A percentile compares a stretch with the other conserved stretches of the same genome.
These are phyloP conservation scores for Cossypha caffra DNA, from an alignment of 2,797 vertebrate genomes.

Conservation along the genomic window DNA sequence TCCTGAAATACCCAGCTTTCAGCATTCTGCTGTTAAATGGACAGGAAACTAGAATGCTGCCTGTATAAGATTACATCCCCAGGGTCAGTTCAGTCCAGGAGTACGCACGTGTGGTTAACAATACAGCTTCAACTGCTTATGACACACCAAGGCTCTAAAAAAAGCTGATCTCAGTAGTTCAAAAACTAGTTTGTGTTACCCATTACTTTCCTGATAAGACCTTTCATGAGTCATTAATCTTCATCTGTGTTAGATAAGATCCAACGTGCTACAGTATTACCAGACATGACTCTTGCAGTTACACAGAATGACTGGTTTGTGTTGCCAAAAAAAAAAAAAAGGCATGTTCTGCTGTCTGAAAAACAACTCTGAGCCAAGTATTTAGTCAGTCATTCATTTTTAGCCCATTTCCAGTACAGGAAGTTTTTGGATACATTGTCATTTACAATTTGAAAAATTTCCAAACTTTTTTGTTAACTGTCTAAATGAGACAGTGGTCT, in stretches of 20 bases:
- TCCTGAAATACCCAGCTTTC: neutral
- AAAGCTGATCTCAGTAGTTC: constrained; percentile 39
- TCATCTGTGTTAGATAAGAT: constrained; percentile 42
- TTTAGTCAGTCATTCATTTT: constrained; percentile 44
- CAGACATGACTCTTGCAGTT: neutral
- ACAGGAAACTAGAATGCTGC: constrained; percentile 20
- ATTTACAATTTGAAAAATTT: constrained; percentile 29
- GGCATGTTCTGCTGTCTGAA: neutral
- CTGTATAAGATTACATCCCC: constrained; percentile 24
- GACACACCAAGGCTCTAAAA: constrained; percentile 8
- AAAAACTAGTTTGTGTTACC: constrained; percentile 19
- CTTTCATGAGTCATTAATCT: constrained; percentile 51
- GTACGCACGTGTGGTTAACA: neutral
- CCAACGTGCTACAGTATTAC: neutral
- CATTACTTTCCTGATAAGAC: constrained; percentile 43
- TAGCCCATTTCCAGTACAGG: constrained; percentile 21
- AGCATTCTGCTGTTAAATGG: constrained; percentile 28
- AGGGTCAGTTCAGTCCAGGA: constrained; percentile 9
- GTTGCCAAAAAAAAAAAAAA: constrained; percentile 4
- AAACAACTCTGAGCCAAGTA: neutral
- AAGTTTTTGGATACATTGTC: constrained; percentile 24
- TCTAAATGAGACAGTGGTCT: neutral
- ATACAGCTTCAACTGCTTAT: neutral
- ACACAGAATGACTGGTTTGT: neutral
- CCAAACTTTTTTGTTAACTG: neutral